Percentiles rank a stretch among this genome's conserved stretches.
Conservation (phyloP, 2,888 invertebrate genomes). For the Augochlorella aurata region DNA sequence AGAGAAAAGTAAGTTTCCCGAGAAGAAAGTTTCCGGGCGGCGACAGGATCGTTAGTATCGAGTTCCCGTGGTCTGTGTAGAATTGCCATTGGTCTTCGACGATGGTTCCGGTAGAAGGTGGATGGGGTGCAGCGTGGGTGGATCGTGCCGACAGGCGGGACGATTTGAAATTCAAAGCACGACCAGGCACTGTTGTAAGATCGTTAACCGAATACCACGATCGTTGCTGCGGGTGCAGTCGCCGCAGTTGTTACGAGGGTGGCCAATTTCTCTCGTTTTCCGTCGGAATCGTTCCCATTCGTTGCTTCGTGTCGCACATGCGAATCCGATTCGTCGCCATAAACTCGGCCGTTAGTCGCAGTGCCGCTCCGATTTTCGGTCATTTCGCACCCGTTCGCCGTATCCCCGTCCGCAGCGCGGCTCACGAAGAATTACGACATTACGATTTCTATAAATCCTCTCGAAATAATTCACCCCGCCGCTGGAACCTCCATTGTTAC, state of each 20-base stretch:
- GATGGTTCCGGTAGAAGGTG: constrained; percentile 9
- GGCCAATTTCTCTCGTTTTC: constrained; percentile 58
- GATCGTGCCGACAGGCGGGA: constrained; percentile 30
- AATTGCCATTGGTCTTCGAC: constrained; percentile 41
- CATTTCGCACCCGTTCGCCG: constrained; percentile 8
- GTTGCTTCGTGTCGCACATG: constrained; percentile 44
- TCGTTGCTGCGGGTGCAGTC: constrained; percentile 51
- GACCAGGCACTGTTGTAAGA: constrained; percentile 65
- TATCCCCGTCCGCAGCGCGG: neutral
- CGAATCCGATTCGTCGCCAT: constrained; percentile 46
- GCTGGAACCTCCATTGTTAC: constrained; percentile 2
- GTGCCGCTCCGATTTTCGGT: constrained; percentile 38
- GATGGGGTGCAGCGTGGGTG: neutral
- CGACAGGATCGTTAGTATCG: constrained; percentile 57
- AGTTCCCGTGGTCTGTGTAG: constrained; percentile 32
- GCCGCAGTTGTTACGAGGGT: constrained; percentile 41
- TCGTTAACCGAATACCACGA: constrained; percentile 67
- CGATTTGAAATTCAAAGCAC: constrained; percentile 70
- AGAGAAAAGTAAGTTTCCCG: neutral
- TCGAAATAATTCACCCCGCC: constrained; percentile 30
- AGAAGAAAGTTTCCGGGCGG: constrained; percentile 22
- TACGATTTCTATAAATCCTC: constrained; percentile 39
- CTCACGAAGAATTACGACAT: constrained; percentile 22
- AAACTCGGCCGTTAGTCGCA: constrained; percentile 48
- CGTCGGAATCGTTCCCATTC: constrained; percentile 52